Evolutionary conservation across 2,797 vertebrate species (phyloP), one percentile per base, ranked within the genome.

Genomic region (Aplochiton taeniatus): DNA sequence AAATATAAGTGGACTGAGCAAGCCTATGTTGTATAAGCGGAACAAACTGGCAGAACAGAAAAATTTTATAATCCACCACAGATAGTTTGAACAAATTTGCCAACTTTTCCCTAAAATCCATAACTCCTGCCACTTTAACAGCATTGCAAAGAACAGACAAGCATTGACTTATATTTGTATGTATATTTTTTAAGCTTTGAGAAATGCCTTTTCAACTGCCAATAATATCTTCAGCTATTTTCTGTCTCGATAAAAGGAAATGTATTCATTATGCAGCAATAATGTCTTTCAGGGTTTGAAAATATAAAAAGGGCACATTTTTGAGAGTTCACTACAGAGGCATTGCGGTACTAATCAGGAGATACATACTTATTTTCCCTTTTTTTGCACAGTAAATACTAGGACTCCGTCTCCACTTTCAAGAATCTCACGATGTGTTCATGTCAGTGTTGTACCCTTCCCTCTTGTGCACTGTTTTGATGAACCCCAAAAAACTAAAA

Each of bases 321-420:
- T 81, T 66, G 69, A 60, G 65, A 57, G 72, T 73, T 53, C 64
- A 63, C 55, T 60, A 51, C 52, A 54, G 69, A 46, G 63, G 72
- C 42, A 57, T 73, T 75, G 74, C 69, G 86, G 86, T 90, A 86
- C 84, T 87, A 89, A 90, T 85, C 81, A 79, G 81, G 76, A 86
- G 78, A 89, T 76, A 75, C 83, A 75, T 82, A 83, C 68, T 80
- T 69, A 53, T 76, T 71, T 74, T 75, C 65, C 69, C 72, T 83
- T 78, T 61, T 74, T 89, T 91, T 91, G 89, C 88, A 91, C 88
- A 85, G 63, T 81, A 64, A 78, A 74, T 80, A 73, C 81, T 80
- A 64, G 72, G 68, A 69, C 58, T 80, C 43, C 61, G 69, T 72
- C 65, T 78, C 58, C n/a, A 68, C 58, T 54, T 53, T 20, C 47